These are phyloP conservation scores for Cerceris rybyensis DNA, from an alignment of 2,888 invertebrate genomes.

Conservation along the genomic window DNA sequence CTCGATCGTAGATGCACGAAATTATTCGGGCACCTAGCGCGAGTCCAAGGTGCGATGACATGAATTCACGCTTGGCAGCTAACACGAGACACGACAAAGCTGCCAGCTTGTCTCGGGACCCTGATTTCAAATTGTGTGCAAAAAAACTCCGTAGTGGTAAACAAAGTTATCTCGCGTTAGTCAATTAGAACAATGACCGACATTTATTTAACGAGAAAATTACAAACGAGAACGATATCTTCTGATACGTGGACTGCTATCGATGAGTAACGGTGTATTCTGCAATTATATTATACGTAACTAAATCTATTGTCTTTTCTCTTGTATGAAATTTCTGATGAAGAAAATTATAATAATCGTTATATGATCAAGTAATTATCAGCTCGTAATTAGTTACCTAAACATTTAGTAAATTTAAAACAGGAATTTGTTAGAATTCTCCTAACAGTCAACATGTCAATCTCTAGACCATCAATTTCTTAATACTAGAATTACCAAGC, in stretches of 20 bases:
- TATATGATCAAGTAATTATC: no score
- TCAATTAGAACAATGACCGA: not conserved
- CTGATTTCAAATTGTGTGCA: slow-evolving; percentile 31
- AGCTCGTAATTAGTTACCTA: no score
- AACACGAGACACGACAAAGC: slow-evolving; percentile 9
- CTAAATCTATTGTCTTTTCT: no score
- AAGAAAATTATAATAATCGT: no score
- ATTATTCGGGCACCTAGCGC: slow-evolving; percentile 29
- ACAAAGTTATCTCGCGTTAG: slow-evolving; percentile 11
- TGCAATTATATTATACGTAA: no score
- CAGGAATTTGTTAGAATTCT: no score
- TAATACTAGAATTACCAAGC: no score
- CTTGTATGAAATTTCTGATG: no score
- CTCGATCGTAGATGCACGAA: slow-evolving; percentile 35
- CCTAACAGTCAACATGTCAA: no score
- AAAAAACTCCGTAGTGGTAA: slow-evolving; percentile 30
- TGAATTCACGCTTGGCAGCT: slow-evolving; percentile 61
- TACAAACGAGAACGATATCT: not conserved
- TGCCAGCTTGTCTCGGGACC: slow-evolving; percentile 53
- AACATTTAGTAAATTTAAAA: no score
- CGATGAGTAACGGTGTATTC: no score
- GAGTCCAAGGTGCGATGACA: slow-evolving; percentile 61
- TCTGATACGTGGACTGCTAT: not conserved
- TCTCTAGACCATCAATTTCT: no score
- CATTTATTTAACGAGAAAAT: not conserved